Evolutionary conservation across 2,797 vertebrate genomes (phyloP).

Genomic region (Pseudomugil gertrudae): DNA sequence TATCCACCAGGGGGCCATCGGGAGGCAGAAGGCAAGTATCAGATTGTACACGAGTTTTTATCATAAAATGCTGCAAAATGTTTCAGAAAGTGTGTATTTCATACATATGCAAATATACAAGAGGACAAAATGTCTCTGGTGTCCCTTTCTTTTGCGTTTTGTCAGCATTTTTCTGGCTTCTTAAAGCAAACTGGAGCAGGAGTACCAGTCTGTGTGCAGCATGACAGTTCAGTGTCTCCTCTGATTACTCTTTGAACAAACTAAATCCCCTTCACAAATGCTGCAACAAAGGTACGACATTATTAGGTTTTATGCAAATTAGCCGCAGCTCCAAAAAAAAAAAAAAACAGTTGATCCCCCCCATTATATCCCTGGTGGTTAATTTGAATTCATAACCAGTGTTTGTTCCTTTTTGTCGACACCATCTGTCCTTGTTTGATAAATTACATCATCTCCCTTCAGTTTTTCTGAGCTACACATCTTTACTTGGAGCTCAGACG

Average conservation of each 20-base stretch:
- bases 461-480: not conserved
- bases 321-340: slow-evolving; percentile 4
- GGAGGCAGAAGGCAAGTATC: too few relatives aligned
- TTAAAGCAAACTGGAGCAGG: slow-evolving; percentile 9
- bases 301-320: slow-evolving; percentile 44
- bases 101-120: too few relatives aligned
- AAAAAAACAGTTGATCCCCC: slow-evolving; percentile 7
- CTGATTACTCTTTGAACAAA: slow-evolving; percentile 23
- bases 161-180: not conserved
- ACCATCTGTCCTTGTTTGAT: slow-evolving; percentile 21
- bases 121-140: too few relatives aligned
- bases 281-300: slow-evolving; percentile 32
- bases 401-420: slow-evolving; percentile 16
- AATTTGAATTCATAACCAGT: slow-evolving; percentile 20
- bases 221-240: slow-evolving; percentile 4
- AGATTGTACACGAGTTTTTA: too few relatives aligned
- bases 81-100: too few relatives aligned
- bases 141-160: not conserved
- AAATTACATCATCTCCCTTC: slow-evolving; percentile 3
- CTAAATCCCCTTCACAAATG: slow-evolving; percentile 33
- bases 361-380: slow-evolving; percentile 22
- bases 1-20: too few relatives aligned
- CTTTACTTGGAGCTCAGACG: slow-evolving; percentile 2
- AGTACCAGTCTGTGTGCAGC: not conserved
- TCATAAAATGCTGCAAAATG: too few relatives aligned